phyloP scores from a whole-genome alignment of 1,140 invertebrate genomes.

The Halesus radiatus region DNA sequence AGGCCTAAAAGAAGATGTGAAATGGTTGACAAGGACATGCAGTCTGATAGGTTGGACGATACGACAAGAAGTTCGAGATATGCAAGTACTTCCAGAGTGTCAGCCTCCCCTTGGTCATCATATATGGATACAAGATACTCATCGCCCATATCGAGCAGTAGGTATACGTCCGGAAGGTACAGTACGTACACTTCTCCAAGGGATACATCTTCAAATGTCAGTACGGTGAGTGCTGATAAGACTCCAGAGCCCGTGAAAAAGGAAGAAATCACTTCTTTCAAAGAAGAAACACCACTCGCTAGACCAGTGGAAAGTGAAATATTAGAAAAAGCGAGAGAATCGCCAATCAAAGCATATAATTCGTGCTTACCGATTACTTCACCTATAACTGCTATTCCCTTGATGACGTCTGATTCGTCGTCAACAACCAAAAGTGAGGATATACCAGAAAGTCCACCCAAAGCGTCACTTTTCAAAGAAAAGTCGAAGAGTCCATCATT shows the following conservation, averaged over 20 bases:
- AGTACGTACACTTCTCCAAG: constrained; percentile 60
- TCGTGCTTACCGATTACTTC: constrained; percentile 10
- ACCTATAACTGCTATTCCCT: constrained; percentile 3
- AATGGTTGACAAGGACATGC: constrained; percentile 76
- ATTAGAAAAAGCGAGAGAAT: constrained; percentile 13
- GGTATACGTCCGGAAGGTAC: constrained; percentile 64
- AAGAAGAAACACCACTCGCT: neutral
- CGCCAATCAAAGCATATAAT: constrained; percentile 16
- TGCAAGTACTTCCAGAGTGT: constrained; percentile 70
- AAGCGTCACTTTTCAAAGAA: constrained; percentile 36
- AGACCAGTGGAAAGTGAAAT: neutral
- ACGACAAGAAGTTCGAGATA: constrained; percentile 74
- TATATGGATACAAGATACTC: constrained; percentile 74
- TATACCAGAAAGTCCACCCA: constrained; percentile 12
- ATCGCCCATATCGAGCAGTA: constrained; percentile 65
- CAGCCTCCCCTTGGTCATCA: constrained; percentile 75
- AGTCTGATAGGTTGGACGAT: constrained; percentile 78
- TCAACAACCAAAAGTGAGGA: constrained; percentile 28
- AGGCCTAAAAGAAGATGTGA: constrained; percentile 70
- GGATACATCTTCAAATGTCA: constrained; percentile 59
- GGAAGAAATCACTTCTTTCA: neutral
- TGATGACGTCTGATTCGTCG: constrained; percentile 12
- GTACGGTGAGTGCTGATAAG: neutral
- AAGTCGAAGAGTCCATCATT: constrained; percentile 37
- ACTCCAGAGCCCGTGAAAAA: constrained; percentile 5